phyloP scores from a whole-genome alignment of 2,113 vertebrate species.

The Tamias sibiricus region DNA sequence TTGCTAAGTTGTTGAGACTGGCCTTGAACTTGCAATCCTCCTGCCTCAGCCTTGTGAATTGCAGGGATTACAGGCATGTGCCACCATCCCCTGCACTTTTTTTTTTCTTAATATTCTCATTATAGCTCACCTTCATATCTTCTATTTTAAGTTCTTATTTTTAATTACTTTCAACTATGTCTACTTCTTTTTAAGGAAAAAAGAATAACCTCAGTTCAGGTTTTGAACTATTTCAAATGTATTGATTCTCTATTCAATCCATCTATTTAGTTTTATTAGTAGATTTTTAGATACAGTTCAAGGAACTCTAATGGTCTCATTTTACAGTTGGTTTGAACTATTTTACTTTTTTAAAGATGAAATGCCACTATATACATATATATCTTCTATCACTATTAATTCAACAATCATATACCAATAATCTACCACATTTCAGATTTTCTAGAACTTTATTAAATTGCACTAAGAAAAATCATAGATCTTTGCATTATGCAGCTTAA shows the following conservation, averaged over 20 bases:
- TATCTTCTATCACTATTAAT: too few relatives aligned
- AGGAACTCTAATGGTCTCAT: neutral
- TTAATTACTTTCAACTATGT: neutral
- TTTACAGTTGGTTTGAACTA: neutral
- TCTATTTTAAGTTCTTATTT: neutral
- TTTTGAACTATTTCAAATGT: neutral
- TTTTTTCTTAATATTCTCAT: neutral
- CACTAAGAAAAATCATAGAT: too few relatives aligned
- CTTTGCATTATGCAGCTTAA: too few relatives aligned
- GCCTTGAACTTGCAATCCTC: too few relatives aligned
- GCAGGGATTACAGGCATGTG: too few relatives aligned
- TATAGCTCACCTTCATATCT: neutral
- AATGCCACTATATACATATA: too few relatives aligned
- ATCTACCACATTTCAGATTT: too few relatives aligned
- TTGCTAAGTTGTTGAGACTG: too few relatives aligned
- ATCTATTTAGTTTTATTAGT: neutral
- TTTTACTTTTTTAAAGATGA: neutral
- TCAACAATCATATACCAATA: too few relatives aligned
- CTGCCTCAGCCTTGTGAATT: too few relatives aligned
- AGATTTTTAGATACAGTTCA: neutral
- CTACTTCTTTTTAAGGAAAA: neutral
- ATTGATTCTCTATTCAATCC: neutral
- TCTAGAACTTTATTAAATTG: too few relatives aligned
- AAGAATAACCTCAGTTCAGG: neutral
- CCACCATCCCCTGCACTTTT: too few relatives aligned